Evolutionary conservation across 2,797 vertebrate genomes (phyloP).

Genomic region (Poecile montanus): DNA sequence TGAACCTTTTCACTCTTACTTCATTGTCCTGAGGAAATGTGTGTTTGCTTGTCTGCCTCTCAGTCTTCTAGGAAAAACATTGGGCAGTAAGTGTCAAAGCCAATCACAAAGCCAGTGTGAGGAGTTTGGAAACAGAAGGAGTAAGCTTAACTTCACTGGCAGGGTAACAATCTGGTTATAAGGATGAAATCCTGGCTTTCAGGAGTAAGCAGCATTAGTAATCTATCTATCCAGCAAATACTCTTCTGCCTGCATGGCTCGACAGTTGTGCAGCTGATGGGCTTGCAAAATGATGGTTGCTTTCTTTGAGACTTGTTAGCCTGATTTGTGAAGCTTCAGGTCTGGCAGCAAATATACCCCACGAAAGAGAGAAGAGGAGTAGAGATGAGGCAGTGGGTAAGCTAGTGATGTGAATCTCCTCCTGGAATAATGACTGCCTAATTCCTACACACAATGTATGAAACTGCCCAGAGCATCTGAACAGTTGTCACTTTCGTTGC

Average conservation of each 20-base stretch:
- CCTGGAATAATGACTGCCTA: neutral
- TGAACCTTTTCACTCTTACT: neutral
- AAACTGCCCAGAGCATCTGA: neutral
- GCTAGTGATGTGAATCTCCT: neutral
- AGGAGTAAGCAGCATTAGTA: neutral
- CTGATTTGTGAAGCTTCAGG: neutral
- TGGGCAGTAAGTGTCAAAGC: neutral
- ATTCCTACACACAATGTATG: neutral
- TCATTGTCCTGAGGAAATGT: neutral
- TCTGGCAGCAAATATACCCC: neutral
- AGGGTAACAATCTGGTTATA: neutral
- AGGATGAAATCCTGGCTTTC: neutral
- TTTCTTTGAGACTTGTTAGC: neutral
- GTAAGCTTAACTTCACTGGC: neutral
- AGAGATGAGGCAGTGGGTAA: neutral
- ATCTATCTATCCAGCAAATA: neutral
- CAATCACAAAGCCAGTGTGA: neutral
- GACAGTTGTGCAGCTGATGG: neutral
- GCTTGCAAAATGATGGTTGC: neutral
- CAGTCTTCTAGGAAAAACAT: neutral
- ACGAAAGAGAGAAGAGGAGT: neutral
- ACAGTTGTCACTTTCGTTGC: neutral
- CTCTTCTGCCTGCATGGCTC: neutral
- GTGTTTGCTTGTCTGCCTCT: neutral
- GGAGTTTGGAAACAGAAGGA: neutral